Conservation (phyloP, 2,113 vertebrate species). For the Alligator sinensis region DNA sequence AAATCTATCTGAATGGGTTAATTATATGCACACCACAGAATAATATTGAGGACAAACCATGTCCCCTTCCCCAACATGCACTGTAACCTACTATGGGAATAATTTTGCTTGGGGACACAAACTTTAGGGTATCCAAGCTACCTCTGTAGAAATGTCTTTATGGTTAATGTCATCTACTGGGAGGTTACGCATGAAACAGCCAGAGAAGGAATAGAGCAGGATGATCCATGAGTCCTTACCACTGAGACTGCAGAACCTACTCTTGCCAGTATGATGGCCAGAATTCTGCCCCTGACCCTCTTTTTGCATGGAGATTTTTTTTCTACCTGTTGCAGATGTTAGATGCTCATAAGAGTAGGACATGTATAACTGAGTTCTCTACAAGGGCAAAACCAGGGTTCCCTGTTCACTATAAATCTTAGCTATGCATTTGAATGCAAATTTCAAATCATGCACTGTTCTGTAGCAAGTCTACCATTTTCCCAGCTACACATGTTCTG, state of each 20-base stretch:
- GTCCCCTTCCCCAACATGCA: too few relatives aligned
- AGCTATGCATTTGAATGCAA: background rate
- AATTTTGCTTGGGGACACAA: too few relatives aligned
- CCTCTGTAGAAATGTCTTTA: too few relatives aligned
- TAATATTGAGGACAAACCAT: too few relatives aligned
- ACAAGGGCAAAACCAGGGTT: background rate
- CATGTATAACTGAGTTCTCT: background rate
- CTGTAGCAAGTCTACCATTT: background rate
- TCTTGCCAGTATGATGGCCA: background rate
- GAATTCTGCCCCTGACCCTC: background rate
- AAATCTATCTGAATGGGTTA: background rate
- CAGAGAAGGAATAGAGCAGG: too few relatives aligned
- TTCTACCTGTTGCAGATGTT: background rate
- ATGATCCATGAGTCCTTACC: background rate
- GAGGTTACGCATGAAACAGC: too few relatives aligned
- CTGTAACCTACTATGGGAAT: too few relatives aligned
- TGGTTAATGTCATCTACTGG: too few relatives aligned
- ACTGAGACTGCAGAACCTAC: background rate
- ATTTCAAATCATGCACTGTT: background rate
- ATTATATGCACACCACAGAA: background rate
- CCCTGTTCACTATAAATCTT: background rate
- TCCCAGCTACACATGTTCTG: background rate
- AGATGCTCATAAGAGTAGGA: background rate
- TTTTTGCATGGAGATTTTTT: background rate
- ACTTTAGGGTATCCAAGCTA: too few relatives aligned